Base-by-base conservation (phyloP, 2,797 vertebrate genomes). In the Choloepus didactylus region DNA sequence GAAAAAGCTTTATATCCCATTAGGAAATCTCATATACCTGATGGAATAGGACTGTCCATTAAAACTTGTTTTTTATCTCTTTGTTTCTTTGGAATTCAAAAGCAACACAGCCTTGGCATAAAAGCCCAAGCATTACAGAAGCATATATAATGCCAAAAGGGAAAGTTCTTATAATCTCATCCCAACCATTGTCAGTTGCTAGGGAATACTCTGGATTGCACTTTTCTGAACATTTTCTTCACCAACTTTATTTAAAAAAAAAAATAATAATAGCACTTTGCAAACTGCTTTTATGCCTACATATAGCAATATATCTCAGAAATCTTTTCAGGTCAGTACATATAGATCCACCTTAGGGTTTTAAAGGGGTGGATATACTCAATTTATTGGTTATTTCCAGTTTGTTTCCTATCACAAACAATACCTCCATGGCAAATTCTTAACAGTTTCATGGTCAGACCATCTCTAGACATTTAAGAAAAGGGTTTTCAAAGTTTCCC, bases 1-100 rank as follows among this genome's bases (percentile, higher is more conserved):
- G 81, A 92, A 96, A 92, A 96, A 94, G 81, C 76, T 96, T 95
- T 93, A 62, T 75, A 75, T 91, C 69, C 79, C 81, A 95, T 75
- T 95, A 89, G 84, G 73, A 94, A 95, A 91, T 81, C 84, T 81
- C 87, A 85, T 59, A 56, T 35, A 85, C 66, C 21, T 64, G 75
- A 51, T 21, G 73, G 62, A 80, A 91, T 23, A 82, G 67, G 27
- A 60, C 16, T 90, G 31, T 54, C 69, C n/a, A 70, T 85, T 93
- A 90, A 90, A 85, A 84, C 31, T 41, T 80, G 11, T 44, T 91
- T 87, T 79, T 54, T 72, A 35, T 41, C n/a, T 95, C 31, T 76
- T 46, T 77, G 29, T 77, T 96, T 94, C 93, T 67, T 91, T 73
- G 56, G 21, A 93, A 95, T 94, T 92, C 35, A 72, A 93, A 94